Conservation (phyloP, 1,140 invertebrate species). For the Camponotus pennsylvanicus region DNA sequence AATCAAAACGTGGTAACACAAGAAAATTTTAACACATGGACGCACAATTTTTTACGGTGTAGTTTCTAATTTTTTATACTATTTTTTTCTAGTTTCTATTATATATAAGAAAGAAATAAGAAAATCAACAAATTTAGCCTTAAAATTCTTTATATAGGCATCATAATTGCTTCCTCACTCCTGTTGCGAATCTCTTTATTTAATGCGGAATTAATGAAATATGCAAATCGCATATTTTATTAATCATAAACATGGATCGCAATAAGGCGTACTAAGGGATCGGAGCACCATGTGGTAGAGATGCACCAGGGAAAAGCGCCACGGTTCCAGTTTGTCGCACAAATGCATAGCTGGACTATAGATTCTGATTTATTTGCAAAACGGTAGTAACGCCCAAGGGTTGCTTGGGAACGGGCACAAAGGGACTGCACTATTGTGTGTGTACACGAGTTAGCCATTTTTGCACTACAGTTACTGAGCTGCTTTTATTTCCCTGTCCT, state of each 20-base stretch:
- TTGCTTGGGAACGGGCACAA: slow-evolving; percentile 37
- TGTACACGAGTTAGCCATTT: slow-evolving; percentile 34
- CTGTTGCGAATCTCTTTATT: not conserved
- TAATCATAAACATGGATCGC: not conserved
- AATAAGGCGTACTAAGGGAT: not conserved
- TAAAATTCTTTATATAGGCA: not conserved
- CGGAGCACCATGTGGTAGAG: not conserved
- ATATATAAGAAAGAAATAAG: not conserved
- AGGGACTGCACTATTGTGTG: slow-evolving; percentile 13
- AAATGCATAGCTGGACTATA: slow-evolving; percentile 11
- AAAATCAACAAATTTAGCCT: not conserved
- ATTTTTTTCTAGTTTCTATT: not conserved
- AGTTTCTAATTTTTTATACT: too few relatives aligned
- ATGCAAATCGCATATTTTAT: not conserved
- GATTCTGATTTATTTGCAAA: slow-evolving; percentile 46
- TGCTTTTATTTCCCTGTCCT: not conserved
- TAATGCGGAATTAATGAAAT: not conserved
- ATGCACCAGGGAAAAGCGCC: not conserved
- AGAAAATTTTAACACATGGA: too few relatives aligned
- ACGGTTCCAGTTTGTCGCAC: not conserved
- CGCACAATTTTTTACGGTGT: too few relatives aligned
- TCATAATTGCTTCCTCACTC: not conserved
- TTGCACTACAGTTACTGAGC: not conserved
- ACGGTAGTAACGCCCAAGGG: slow-evolving; percentile 31
- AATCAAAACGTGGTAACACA: too few relatives aligned